Conservation (phyloP, 2,797 vertebrate genomes). For the Acanthurus lineatus region DNA sequence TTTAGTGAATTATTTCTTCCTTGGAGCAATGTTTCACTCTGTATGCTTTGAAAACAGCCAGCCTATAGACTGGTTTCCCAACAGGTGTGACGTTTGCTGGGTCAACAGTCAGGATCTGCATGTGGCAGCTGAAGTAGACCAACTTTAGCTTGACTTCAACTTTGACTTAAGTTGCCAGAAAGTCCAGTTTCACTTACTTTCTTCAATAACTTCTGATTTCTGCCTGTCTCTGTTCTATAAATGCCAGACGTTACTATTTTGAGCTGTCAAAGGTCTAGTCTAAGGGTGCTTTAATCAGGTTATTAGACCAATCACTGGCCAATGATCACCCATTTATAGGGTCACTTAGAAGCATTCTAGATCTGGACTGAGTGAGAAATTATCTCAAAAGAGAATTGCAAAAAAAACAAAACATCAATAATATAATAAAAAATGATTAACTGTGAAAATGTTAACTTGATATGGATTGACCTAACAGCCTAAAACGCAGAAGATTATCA, state of each 20-base stretch:
- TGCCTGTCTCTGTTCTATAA: neutral
- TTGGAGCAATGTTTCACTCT: neutral
- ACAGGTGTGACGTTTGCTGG: neutral
- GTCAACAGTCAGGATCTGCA: neutral
- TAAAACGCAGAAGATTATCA: too few species aligned
- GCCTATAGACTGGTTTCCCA: neutral
- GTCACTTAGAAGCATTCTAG: too few species aligned
- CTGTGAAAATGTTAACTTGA: too few species aligned
- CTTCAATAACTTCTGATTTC: neutral
- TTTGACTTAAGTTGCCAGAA: neutral
- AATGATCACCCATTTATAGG: too few species aligned
- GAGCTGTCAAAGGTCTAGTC: neutral
- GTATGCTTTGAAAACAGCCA: neutral
- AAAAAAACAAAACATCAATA: too few species aligned
- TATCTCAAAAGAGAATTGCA: too few species aligned
- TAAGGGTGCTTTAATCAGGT: too few species aligned
- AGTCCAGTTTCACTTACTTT: neutral
- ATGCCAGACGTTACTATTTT: neutral
- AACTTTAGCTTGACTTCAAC: neutral
- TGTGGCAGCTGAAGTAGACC: neutral
- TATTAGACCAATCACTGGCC: too few species aligned
- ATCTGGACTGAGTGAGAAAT: too few species aligned
- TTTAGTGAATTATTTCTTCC: constrained; percentile 3
- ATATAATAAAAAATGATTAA: too few species aligned
- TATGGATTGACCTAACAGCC: too few species aligned